These are phyloP conservation scores for Dicyrtoma fusca DNA, from an alignment of 2,888 invertebrate species.

Conservation along the genomic window DNA sequence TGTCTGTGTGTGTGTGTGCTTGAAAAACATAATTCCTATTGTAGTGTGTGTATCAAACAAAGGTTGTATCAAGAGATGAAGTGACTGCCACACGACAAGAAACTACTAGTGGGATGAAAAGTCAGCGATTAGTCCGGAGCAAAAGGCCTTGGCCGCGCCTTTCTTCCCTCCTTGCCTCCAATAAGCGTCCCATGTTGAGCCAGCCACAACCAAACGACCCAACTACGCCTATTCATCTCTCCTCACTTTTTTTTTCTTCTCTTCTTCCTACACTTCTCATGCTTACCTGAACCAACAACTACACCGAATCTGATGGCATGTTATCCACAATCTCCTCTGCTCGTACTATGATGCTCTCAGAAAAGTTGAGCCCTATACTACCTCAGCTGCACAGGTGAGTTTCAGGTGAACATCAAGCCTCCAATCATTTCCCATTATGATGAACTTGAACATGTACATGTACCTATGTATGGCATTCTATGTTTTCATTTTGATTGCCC, in stretches of 20 bases:
- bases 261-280: neutral
- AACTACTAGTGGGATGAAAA: constrained; percentile 36
- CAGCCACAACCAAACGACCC: constrained; percentile 21
- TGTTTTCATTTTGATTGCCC: too few relatives aligned
- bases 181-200: constrained; percentile 33
- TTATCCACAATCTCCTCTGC: neutral
- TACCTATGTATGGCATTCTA: too few relatives aligned
- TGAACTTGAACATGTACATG: too few relatives aligned
- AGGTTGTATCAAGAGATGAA: constrained; percentile 8
- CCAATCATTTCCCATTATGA: neutral
- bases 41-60: neutral
- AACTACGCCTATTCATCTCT: constrained; percentile 32
- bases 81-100: constrained; percentile 29
- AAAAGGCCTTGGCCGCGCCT: constrained; percentile 53
- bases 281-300: too few relatives aligned
- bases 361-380: neutral
- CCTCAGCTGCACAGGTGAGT: too few relatives aligned
- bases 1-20: too few relatives aligned
- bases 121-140: constrained; percentile 55
- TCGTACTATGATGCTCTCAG: neutral
- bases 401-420: neutral
- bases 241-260: neutral
- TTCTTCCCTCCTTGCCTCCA: constrained; percentile 53
- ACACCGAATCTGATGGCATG: too few relatives aligned
- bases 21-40: too few relatives aligned